These are phyloP conservation scores for Acleris cristana DNA, from an alignment of 2,888 invertebrate species.

Conservation along the genomic window DNA sequence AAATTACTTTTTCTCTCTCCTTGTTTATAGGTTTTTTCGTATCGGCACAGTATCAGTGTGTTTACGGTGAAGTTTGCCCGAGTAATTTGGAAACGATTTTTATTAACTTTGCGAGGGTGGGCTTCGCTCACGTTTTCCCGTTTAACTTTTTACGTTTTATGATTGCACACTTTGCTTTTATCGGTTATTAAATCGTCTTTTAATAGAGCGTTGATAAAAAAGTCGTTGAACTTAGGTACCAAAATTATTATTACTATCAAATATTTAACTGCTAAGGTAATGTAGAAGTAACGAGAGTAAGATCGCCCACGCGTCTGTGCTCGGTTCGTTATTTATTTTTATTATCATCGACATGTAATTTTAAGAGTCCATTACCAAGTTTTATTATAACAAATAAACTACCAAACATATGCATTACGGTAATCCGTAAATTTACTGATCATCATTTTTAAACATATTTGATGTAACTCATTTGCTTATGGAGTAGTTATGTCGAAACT, in stretches of 20 bases:
- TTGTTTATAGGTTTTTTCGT: slow-evolving; percentile 58
- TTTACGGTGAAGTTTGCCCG: slow-evolving; percentile 68
- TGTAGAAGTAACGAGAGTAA: slow-evolving; percentile 30
- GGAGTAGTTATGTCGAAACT: not conserved
- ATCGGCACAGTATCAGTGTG: slow-evolving; percentile 64
- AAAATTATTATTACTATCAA: slow-evolving; percentile 11
- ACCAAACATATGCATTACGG: slow-evolving; percentile 5
- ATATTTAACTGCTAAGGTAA: slow-evolving; percentile 13
- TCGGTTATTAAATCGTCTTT: slow-evolving; percentile 69
- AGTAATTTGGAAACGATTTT: slow-evolving; percentile 78
- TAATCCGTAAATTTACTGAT: not conserved
- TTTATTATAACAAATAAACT: slow-evolving; percentile 21
- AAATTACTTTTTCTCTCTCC: slow-evolving; percentile 78
- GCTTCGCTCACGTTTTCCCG: slow-evolving; percentile 61
- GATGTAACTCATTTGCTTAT: no score
- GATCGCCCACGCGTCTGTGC: slow-evolving; percentile 31
- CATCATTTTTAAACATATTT: no score
- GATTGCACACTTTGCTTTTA: slow-evolving; percentile 64
- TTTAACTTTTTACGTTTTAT: slow-evolving; percentile 68
- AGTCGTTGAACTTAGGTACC: slow-evolving; percentile 20
- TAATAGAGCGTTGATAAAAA: slow-evolving; percentile 49
- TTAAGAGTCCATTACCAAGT: slow-evolving; percentile 21
- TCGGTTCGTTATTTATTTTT: slow-evolving; percentile 25
- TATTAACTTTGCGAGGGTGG: slow-evolving; percentile 72
- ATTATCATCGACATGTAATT: slow-evolving; percentile 33